Base-by-base conservation (phyloP, 2,113 vertebrate species). In the Dasypus novemcinctus region DNA sequence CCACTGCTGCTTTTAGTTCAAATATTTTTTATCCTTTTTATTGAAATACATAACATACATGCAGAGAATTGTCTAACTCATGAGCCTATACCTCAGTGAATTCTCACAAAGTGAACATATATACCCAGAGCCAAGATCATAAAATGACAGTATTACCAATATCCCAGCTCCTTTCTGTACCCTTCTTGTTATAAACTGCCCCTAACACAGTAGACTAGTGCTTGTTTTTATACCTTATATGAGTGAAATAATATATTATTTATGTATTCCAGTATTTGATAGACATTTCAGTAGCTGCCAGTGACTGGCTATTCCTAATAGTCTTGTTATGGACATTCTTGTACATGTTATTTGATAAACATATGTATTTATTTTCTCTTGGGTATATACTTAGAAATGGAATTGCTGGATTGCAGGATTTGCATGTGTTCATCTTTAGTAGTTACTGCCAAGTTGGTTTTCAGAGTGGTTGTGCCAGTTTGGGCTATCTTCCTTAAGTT, bases 331-430 rank as follows among this genome's bases (percentile, higher is more conserved):
- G 52, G 91, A 23, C 78, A 87, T 95, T 93, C 78, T 59, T 95
- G 9, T 95, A 84, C n/a, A 12, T 97, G 23, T 68, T 94, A 25
- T 93, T 93, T 84, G 64, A 64, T 72, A 95, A 83, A 69, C 38
- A 33, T 38, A 25, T n/a, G n/a, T n/a, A n/a, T n/a, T n/a, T n/a
- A n/a, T 79, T 89, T 95, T 82, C 20, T 33, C 6, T 81, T 83
- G 54, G 33, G 18, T 71, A 10, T 78, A 33, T 93, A 80, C 64
- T 43, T 81, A 12, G 4, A 33, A 52, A 41, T 95, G 1, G 49
- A 83, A 43, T 66, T 92, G 68, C n/a, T 94, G 57, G 52, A 43
- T 93, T 31, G 4, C 46, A 78, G 38, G 1, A 21, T 87, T 27
- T 82, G 49, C 41, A 6, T 80, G 3, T 92, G 46, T 93, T 91